Conservation (phyloP, 2,113 vertebrate genomes). For the Pteruthius melanotis region DNA sequence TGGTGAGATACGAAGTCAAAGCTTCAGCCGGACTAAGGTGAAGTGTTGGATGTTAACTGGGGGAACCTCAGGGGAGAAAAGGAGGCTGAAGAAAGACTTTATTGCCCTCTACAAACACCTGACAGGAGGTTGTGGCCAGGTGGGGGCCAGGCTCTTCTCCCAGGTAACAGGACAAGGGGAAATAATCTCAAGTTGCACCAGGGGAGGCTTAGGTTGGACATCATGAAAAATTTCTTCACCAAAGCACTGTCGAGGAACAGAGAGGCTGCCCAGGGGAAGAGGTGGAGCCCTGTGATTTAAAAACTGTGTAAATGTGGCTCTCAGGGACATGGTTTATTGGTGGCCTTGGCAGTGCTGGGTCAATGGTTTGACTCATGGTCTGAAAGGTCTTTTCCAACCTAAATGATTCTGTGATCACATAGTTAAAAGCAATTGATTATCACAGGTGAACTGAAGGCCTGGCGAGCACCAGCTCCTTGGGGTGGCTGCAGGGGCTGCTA, state of each 20-base stretch:
- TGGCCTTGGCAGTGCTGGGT: background rate
- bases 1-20: accelerated
- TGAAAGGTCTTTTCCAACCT: background rate
- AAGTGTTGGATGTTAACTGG: background rate
- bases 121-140: background rate
- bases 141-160: background rate
- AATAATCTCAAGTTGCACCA: background rate
- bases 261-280: background rate
- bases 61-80: background rate
- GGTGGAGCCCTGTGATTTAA: background rate
- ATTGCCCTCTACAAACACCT: background rate
- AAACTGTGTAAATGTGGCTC: background rate
- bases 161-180: background rate
- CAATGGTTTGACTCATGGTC: background rate
- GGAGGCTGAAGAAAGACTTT: background rate
- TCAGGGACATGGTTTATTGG: background rate
- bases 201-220: background rate
- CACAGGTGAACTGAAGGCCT: background rate
- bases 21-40: background rate
- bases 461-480: background rate
- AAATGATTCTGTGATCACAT: accelerated
- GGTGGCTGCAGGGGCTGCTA: background rate
- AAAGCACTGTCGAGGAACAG: background rate
- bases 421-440: background rate
- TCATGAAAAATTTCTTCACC: background rate